These are phyloP conservation scores for Drosophila tsacasi DNA, from an alignment of 1,140 invertebrate species.

Conservation along the genomic window DNA sequence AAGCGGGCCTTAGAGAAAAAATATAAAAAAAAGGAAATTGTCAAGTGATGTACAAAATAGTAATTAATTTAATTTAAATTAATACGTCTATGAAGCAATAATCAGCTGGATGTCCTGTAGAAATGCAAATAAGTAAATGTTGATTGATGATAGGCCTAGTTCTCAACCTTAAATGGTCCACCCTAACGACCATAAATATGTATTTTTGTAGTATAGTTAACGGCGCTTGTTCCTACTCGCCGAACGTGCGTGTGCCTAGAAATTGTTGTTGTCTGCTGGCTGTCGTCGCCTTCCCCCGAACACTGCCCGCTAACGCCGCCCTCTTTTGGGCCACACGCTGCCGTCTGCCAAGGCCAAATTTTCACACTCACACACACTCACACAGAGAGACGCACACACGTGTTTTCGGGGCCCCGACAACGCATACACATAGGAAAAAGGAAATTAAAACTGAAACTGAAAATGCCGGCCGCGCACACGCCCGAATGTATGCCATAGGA, in stretches of 20 bases:
- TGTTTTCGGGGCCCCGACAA: conserved; percentile 52
- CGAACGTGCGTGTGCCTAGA: conserved; percentile 49
- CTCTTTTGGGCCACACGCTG: conserved; percentile 31
- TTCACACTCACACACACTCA: conserved; percentile 58
- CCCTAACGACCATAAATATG: conserved; percentile 38
- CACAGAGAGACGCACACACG: conserved; percentile 43
- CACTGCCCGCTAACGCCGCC: not conserved
- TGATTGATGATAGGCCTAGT: not conserved
- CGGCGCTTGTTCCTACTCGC: conserved; percentile 45
- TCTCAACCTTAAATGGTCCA: conserved; percentile 1
- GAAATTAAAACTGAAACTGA: conserved; percentile 84
- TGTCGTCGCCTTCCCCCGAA: conserved; percentile 36
- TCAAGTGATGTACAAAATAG: not conserved
- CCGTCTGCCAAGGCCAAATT: conserved; percentile 80
- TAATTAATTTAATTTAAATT: not conserved
- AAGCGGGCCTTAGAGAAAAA: too few species aligned
- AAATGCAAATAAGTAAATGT: not conserved
- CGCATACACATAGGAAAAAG: conserved; percentile 83
- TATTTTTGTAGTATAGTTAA: conserved; percentile 46
- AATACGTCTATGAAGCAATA: not conserved
- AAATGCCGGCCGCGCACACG: conserved; percentile 74
- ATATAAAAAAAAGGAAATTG: not conserved
- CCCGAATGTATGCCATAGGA: conserved; percentile 76
- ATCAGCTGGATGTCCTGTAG: not conserved
- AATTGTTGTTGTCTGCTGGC: conserved; percentile 68